Conservation (phyloP, 2,888 invertebrate genomes). For the Drosophila neotestacea region DNA sequence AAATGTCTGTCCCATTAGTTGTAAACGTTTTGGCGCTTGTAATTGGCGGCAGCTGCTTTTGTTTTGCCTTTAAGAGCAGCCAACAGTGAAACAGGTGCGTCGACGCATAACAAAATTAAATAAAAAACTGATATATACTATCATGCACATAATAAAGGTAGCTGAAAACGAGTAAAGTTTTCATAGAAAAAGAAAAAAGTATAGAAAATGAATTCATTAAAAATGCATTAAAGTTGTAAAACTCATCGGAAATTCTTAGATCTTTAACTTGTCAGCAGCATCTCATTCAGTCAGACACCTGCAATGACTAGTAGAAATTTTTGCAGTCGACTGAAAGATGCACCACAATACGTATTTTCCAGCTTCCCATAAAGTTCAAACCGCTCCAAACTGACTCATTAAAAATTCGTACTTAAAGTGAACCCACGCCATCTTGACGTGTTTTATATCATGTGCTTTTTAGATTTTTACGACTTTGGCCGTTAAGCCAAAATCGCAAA, state of each 20-base stretch:
- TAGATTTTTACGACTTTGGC: conserved; percentile 39
- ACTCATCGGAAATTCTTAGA: conserved; percentile 41
- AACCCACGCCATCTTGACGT: conserved; percentile 63
- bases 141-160: conserved; percentile 30
- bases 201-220: conserved; percentile 54
- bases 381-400: conserved; percentile 43
- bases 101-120: conserved; percentile 42
- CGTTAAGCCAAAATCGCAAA: conserved; percentile 52
- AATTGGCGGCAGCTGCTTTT: conserved; percentile 78
- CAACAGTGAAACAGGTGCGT: conserved; percentile 73
- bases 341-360: not conserved
- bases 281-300: conserved; percentile 57
- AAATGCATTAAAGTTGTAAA: conserved; percentile 67
- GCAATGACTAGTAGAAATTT: conserved; percentile 70
- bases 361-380: conserved; percentile 8
- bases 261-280: conserved; percentile 19
- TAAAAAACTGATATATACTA: not conserved
- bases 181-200: conserved; percentile 11
- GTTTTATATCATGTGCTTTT: conserved; percentile 62
- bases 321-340: conserved; percentile 42
- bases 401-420: conserved; percentile 56
- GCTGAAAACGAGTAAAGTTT: conserved; percentile 17
- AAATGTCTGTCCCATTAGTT: conserved; percentile 51
- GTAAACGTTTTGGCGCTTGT: conserved; percentile 73
- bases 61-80: conserved; percentile 61